Percentiles rank a stretch among this genome's conserved stretches.
phyloP scores from a whole-genome alignment of 2,113 vertebrate genomes.

The Marcusenius ussheri region DNA sequence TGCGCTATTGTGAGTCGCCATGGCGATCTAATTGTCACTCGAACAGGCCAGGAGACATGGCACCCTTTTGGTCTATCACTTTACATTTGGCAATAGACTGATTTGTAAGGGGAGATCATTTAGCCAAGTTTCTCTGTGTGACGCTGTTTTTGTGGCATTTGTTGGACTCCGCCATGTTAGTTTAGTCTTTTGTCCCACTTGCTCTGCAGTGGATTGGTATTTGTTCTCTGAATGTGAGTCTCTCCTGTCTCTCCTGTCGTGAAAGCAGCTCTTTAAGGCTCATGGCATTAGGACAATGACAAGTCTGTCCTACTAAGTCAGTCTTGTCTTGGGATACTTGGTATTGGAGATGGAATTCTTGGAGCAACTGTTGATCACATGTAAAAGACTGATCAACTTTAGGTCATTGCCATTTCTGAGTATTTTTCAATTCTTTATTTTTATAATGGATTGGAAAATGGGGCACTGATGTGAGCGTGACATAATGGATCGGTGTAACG shows the following conservation, averaged over 20 bases:
- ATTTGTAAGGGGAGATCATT: constrained; percentile 28
- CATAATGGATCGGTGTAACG: background rate
- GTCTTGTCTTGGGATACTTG: background rate
- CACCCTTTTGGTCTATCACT: constrained; percentile 42
- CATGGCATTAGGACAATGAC: background rate
- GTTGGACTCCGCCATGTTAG: background rate
- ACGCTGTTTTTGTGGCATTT: constrained; percentile 22
- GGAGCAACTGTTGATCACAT: background rate
- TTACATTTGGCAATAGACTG: constrained; percentile 8
- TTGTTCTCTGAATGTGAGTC: background rate
- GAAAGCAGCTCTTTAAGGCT: background rate
- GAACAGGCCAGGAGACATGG: constrained; percentile 45
- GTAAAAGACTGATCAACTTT: background rate
- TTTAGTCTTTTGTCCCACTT: constrained; percentile 17
- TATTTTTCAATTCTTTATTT: background rate
- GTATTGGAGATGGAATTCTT: background rate
- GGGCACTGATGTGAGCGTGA: background rate
- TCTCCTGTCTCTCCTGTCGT: background rate
- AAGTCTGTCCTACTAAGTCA: background rate
- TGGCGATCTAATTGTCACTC: constrained; percentile 56
- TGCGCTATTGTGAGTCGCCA: constrained; percentile 48
- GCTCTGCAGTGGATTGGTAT: background rate
- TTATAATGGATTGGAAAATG: background rate
- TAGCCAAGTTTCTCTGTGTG: constrained; percentile 23
- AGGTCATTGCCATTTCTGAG: background rate